Evolutionary conservation across 2,888 invertebrate species (phyloP).

Genomic region (Gastrophysa polygoni): DNA sequence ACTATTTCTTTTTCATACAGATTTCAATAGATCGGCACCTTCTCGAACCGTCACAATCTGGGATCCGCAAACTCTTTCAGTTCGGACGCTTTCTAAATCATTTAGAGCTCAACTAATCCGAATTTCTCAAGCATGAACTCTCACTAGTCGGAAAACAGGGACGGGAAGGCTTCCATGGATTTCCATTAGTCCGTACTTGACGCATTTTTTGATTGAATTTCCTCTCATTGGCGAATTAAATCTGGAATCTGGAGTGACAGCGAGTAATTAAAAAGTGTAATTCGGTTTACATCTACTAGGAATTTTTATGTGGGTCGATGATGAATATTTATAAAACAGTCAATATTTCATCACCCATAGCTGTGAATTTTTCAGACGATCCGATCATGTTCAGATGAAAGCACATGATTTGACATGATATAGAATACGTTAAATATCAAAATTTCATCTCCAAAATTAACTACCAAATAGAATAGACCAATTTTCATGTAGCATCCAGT

Average conservation of each 20-base stretch:
- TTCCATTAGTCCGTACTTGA: conserved; percentile 15
- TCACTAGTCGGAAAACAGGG: background rate
- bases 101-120: too few species aligned
- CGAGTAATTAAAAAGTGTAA: conserved; percentile 19
- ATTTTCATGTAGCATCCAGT: too few species aligned
- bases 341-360: background rate
- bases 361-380: background rate
- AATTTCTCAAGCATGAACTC: background rate
- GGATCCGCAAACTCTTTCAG: too few species aligned
- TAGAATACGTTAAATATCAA: too few species aligned
- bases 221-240: conserved; percentile 19
- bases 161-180: conserved; percentile 6
- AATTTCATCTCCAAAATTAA: too few species aligned
- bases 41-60: too few species aligned
- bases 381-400: too few species aligned
- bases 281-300: conserved; percentile 8
- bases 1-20: too few species aligned
- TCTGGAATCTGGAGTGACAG: conserved; percentile 21
- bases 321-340: conserved; percentile 9
- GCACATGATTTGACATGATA: too few species aligned
- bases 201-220: conserved; percentile 21
- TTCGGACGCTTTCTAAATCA: too few species aligned
- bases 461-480: too few species aligned
- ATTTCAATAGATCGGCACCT: too few species aligned
- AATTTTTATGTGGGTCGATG: background rate